Evolutionary conservation across 2,888 invertebrate genomes (phyloP).

Genomic region (Pristionchus entomophagus): DNA sequence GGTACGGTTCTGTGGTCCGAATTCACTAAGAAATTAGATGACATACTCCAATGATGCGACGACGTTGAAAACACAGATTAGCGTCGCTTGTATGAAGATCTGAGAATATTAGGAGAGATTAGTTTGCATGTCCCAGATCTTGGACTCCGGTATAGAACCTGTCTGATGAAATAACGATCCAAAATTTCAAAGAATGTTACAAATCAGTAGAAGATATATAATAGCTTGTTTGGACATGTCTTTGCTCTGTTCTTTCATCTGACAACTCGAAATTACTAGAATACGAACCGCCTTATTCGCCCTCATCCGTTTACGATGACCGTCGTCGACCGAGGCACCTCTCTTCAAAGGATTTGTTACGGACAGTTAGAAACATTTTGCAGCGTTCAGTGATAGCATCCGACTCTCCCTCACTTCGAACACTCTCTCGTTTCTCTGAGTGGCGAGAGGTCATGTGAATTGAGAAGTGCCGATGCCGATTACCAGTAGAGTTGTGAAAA

Average conservation of each 20-base stretch:
- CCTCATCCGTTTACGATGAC: not conserved
- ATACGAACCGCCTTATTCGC: not conserved
- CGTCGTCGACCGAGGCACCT: not conserved
- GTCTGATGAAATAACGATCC: not conserved
- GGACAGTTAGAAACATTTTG: too few species aligned
- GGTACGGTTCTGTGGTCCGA: too few species aligned
- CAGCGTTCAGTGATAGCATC: too few species aligned
- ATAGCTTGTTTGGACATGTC: too few species aligned
- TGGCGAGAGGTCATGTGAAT: too few species aligned
- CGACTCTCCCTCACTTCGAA: not conserved
- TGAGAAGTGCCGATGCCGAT: too few species aligned
- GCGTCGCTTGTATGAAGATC: conserved; percentile 37
- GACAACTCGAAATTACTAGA: not conserved
- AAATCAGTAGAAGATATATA: too few species aligned
- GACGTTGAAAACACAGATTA: conserved; percentile 29
- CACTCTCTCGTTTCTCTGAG: not conserved
- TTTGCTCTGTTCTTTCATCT: not conserved
- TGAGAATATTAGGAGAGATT: not conserved
- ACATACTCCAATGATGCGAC: conserved; percentile 18
- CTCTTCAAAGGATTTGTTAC: not conserved
- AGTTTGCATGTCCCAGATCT: not conserved
- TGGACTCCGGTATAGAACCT: too few species aligned
- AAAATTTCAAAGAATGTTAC: too few species aligned
- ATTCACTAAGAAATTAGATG: not conserved
- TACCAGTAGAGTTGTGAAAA: too few species aligned